These are phyloP conservation scores for Gryllus longicercus DNA, from an alignment of 2,888 invertebrate genomes.

Conservation along the genomic window DNA sequence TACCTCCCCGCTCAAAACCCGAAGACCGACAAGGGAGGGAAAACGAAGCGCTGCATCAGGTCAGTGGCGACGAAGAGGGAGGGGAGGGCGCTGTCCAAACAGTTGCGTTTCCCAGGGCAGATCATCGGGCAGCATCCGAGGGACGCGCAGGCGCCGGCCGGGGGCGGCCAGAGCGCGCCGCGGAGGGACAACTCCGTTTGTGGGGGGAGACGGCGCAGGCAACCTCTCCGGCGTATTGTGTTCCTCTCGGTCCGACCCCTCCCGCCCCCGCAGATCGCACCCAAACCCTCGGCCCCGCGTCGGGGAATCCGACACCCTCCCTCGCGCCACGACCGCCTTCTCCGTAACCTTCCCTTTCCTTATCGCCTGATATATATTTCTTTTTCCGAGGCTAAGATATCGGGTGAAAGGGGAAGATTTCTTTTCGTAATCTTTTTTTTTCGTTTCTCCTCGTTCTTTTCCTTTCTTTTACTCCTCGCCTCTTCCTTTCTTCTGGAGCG, in stretches of 20 bases:
- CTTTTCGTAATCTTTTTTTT: not conserved
- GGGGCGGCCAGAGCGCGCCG: too few species aligned
- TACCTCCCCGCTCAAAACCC: too few species aligned
- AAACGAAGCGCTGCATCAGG: too few species aligned
- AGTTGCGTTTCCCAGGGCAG: too few species aligned
- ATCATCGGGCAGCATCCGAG: too few species aligned
- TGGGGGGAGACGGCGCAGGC: too few species aligned
- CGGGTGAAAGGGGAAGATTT: not conserved
- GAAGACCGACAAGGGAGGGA: too few species aligned
- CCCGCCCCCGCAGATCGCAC: not conserved
- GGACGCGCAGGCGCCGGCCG: too few species aligned
- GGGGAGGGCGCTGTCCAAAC: too few species aligned
- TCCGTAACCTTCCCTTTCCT: constrained; percentile 8
- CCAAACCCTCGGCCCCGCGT: not conserved
- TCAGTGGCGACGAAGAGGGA: too few species aligned
- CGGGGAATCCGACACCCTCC: not conserved
- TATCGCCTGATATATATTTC: not conserved
- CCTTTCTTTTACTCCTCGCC: not conserved
- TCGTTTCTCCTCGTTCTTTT: not conserved
- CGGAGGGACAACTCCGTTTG: too few species aligned
- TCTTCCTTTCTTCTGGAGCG: not conserved
- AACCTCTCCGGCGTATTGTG: not conserved
- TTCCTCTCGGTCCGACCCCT: not conserved
- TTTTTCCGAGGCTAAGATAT: constrained; percentile 10
- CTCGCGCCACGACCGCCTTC: not conserved